phyloP scores from a whole-genome alignment of 2,113 vertebrate species.

The Syrmaticus mikado region DNA sequence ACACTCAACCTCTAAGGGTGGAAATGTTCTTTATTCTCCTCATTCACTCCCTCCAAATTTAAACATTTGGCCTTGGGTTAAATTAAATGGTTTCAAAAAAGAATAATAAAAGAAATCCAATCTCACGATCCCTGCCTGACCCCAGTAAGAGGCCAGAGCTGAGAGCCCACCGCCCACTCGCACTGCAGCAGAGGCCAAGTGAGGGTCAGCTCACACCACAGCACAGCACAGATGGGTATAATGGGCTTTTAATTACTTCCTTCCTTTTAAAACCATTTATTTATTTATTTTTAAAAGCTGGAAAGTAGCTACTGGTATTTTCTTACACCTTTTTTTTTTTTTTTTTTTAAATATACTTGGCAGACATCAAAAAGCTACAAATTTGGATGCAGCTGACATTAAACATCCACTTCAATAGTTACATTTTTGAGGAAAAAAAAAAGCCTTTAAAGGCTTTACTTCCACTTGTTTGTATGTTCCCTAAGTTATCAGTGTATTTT shows the following conservation, averaged over 20 bases:
- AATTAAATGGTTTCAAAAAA: neutral
- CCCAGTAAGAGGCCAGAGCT: neutral
- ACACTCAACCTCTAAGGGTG: neutral
- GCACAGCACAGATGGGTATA: neutral
- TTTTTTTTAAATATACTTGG: neutral
- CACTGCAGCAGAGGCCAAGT: neutral
- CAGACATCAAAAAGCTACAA: neutral
- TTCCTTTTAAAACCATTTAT: neutral
- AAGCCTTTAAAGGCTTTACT: neutral
- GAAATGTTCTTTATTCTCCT: neutral
- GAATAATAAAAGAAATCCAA: neutral
- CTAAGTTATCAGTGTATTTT: neutral
- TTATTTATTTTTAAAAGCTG: neutral
- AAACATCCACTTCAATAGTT: neutral
- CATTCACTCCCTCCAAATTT: conserved; percentile 11
- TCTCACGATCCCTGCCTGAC: conserved; percentile 57
- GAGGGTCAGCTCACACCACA: neutral
- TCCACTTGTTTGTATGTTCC: conserved; percentile 2
- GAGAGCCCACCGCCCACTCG: neutral
- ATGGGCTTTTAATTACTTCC: conserved; percentile 35
- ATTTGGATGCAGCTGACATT: neutral
- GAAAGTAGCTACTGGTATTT: neutral
- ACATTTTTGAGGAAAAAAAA: neutral
- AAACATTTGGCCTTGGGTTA: conserved; percentile 41
- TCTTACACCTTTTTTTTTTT: neutral